Evolutionary conservation across 1,140 invertebrate species (phyloP).

Genomic region (Centruroides sculpturatus): DNA sequence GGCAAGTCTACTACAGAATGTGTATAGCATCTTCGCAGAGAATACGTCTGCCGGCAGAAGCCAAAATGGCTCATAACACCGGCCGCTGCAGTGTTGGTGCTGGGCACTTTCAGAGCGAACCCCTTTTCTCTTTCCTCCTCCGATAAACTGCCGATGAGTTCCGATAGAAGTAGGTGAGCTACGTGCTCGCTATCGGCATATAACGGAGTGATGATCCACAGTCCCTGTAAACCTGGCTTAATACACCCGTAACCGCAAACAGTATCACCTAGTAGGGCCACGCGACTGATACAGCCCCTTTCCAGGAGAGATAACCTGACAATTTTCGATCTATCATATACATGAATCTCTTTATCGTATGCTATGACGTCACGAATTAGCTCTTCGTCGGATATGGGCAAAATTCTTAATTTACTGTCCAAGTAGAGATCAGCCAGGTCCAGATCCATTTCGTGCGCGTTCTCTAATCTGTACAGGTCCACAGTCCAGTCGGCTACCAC

Average conservation of each 20-base stretch:
- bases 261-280: neutral
- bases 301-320: conserved; percentile 11
- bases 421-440: neutral
- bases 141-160: conserved; percentile 6
- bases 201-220: conserved; percentile 17
- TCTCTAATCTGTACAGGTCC: conserved; percentile 8
- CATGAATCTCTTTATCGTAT: conserved; percentile 14
- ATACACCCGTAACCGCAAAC: conserved; percentile 17
- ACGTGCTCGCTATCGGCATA: conserved; percentile 16
- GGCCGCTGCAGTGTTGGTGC: conserved; percentile 10
- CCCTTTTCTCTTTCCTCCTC: conserved; percentile 3
- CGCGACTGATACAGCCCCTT: neutral
- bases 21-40: conserved; percentile 13
- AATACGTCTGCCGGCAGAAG: conserved; percentile 10
- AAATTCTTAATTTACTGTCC: neutral
- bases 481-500: conserved; percentile 15
- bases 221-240: conserved; percentile 15
- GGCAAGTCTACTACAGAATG: conserved; percentile 13
- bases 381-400: neutral
- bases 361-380: conserved; percentile 2
- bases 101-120: conserved; percentile 9
- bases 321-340: conserved; percentile 15
- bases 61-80: conserved; percentile 11
- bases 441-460: neutral
- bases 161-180: conserved; percentile 10